Percentiles rank a stretch among this genome's conserved stretches.
These are phyloP conservation scores for Plectropomus leopardus DNA, from an alignment of 2,113 vertebrate species.

Conservation along the genomic window DNA sequence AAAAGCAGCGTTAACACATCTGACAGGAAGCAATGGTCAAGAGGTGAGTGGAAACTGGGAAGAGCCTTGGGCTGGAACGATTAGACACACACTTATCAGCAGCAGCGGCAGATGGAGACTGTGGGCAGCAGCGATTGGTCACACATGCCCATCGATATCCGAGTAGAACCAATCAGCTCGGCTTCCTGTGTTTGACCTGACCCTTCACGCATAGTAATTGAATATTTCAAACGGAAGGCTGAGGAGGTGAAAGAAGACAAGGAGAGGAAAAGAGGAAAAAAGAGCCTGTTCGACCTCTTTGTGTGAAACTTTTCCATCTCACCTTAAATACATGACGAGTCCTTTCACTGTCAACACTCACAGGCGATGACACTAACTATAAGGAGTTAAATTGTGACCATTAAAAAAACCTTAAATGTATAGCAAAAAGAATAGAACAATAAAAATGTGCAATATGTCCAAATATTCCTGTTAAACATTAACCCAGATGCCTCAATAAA, in stretches of 20 bases:
- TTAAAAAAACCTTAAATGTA: neutral
- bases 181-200: slow-evolving; percentile 86
- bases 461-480: neutral
- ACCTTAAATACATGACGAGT: neutral
- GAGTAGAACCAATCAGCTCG: slow-evolving; percentile 83
- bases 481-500: too few species aligned
- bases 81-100: slow-evolving; percentile 78
- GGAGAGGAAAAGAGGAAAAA: slow-evolving; percentile 16
- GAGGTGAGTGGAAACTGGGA: slow-evolving; percentile 78
- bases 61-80: slow-evolving; percentile 75
- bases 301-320: neutral
- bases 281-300: neutral
- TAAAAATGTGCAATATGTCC: neutral
- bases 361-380: neutral
- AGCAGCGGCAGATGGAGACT: slow-evolving; percentile 60
- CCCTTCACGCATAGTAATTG: slow-evolving; percentile 77
- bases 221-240: slow-evolving; percentile 77
- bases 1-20: slow-evolving; percentile 83
- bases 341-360: neutral
- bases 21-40: slow-evolving; percentile 77
- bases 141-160: slow-evolving; percentile 81
- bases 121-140: slow-evolving; percentile 82
- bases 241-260: slow-evolving; percentile 13
- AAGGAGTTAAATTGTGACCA: neutral
- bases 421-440: neutral